phyloP scores from a whole-genome alignment of 2,888 invertebrate genomes.

The Melinaea menophilus region DNA sequence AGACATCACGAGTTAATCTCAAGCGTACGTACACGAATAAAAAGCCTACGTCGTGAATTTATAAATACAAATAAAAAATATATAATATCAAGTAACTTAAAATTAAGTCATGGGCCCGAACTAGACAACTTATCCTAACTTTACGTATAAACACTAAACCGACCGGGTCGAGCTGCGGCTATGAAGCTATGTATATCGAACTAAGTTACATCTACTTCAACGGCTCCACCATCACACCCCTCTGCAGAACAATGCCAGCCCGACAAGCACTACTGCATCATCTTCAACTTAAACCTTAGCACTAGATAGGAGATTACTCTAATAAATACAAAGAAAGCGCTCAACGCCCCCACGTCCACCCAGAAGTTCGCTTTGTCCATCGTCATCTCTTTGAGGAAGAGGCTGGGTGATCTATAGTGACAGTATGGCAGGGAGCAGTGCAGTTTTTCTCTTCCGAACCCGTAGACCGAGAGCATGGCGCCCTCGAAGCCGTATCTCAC shows the following conservation, averaged over 20 bases:
- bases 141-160: constrained; percentile 61
- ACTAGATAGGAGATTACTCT: constrained; percentile 89
- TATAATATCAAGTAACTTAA: constrained; percentile 61
- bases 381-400: constrained; percentile 91
- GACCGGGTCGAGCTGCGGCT: constrained; percentile 59
- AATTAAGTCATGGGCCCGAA: constrained; percentile 75
- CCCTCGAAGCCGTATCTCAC: constrained; percentile 95
- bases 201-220: constrained; percentile 53
- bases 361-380: constrained; percentile 88
- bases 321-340: constrained; percentile 87
- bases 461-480: constrained; percentile 94
- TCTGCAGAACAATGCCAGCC: constrained; percentile 7
- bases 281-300: constrained; percentile 86
- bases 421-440: constrained; percentile 90
- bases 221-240: constrained; percentile 20
- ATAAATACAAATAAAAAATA: constrained; percentile 34
- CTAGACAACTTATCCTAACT: constrained; percentile 65
- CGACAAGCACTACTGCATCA: constrained; percentile 62
- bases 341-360: constrained; percentile 89
- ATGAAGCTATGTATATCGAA: constrained; percentile 70
- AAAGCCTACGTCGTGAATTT: constrained; percentile 37
- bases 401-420: constrained; percentile 87
- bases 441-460: constrained; percentile 87
- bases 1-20: constrained; percentile 20
- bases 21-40: constrained; percentile 46